Base-by-base conservation (phyloP, 2,113 vertebrate species). In the Ahaetulla prasina region DNA sequence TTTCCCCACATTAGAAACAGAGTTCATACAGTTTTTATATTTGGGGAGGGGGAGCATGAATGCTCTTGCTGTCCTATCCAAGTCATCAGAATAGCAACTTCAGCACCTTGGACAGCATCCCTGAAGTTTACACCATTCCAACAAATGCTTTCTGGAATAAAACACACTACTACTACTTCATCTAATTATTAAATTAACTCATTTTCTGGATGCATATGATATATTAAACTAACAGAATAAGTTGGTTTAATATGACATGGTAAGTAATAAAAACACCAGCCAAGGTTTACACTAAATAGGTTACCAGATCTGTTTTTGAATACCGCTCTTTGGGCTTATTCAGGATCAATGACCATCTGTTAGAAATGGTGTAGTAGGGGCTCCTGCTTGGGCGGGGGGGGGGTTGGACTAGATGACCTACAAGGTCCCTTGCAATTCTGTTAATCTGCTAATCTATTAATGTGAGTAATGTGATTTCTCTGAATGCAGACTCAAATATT, bases 91-190 rank as follows among this genome's bases (percentile, higher is more conserved):
- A 84, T 10, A 88, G 92, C 94, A 95, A 94, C 63, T 98, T 95
- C 97, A 97, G 97, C 0, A 94, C 94, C 90, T 0, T 2, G 96
- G 96, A 97, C 96, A 97, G 97, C 89, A 14, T 57, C 90, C n/a
- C 1, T 39, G 27, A 14, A 39, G 20, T 80, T 43, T 20, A 80
- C 35, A 80, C 20, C 8, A 80, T 43, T 43, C 35, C 35, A 80
- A 80, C 18, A 22, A 80, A 43, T 80, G 35, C 74, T 80, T 80
- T 43, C 35, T 10, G n/a, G 35, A 80, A 80, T 80, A 22, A 80
- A 80, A 43, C 35, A 39, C 35, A 43, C 18, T 22, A 43, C n/a
- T 39, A 35, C 74, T n/a, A 43, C 35, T 80, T 80, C 74, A 80
- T 80, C 35, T 39, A 80, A 39, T 80, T 39, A 43, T 80, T 80